These are phyloP conservation scores for Archips xylosteana DNA, from an alignment of 2,888 invertebrate species.

Conservation along the genomic window DNA sequence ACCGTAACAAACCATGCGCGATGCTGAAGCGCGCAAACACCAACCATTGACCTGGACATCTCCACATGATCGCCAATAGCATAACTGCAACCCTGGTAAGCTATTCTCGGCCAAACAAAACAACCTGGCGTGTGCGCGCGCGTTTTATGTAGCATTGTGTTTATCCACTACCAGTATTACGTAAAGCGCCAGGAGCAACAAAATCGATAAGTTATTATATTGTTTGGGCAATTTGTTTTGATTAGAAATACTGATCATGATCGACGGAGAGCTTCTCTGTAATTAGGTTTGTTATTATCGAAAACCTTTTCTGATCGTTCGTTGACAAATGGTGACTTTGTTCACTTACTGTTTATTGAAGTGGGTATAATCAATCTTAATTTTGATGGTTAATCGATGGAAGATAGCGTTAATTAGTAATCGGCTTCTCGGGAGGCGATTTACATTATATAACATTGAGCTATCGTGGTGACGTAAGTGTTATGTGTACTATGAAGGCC, in stretches of 20 bases:
- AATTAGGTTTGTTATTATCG: conserved; percentile 14
- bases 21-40: conserved; percentile 56
- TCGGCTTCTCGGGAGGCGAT: conserved; percentile 2
- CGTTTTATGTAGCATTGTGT: conserved; percentile 51
- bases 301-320: background rate
- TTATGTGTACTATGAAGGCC: conserved; percentile 24
- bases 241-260: conserved; percentile 47
- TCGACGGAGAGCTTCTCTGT: background rate
- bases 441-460: conserved; percentile 33
- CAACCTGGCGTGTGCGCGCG: conserved; percentile 44
- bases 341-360: background rate
- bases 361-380: conserved; percentile 13
- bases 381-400: conserved; percentile 20
- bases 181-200: conserved; percentile 62
- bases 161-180: conserved; percentile 60
- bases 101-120: conserved; percentile 57
- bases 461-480: conserved; percentile 39
- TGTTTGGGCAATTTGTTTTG: conserved; percentile 46
- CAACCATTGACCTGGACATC: conserved; percentile 66
- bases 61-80: conserved; percentile 73
- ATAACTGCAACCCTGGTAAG: conserved; percentile 54
- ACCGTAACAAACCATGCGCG: conserved; percentile 46
- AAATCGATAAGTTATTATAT: conserved; percentile 74
- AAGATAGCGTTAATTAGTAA: conserved; percentile 27
- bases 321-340: conserved; percentile 15